Conservation (phyloP, 2,113 vertebrate genomes). For the Rhynchopsitta pachyrhyncha region DNA sequence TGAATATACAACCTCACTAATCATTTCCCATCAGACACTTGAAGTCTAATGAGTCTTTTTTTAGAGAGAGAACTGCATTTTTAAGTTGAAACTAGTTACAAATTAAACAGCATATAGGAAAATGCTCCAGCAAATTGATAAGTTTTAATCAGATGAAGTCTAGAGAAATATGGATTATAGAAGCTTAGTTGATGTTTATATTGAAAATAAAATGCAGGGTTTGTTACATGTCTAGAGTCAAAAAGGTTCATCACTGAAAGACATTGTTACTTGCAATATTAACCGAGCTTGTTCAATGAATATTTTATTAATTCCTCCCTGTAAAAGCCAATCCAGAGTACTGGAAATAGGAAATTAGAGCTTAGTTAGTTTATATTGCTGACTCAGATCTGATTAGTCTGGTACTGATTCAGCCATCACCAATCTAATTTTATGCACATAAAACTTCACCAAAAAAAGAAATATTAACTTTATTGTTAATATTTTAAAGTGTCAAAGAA, state of each 20-base stretch:
- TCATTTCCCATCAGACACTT: neutral
- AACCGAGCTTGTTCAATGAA: neutral
- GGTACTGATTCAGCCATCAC: neutral
- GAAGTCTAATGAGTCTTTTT: neutral
- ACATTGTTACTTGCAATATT: neutral
- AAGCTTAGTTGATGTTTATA: slow-evolving; percentile 76
- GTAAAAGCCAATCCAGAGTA: neutral
- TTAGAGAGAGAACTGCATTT: neutral
- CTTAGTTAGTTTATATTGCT: neutral
- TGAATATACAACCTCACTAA: neutral
- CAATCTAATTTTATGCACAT: neutral
- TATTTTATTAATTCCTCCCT: neutral
- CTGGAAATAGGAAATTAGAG: neutral
- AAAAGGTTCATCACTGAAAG: neutral
- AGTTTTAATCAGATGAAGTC: slow-evolving; percentile 38
- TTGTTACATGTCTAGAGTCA: neutral
- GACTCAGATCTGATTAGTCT: neutral
- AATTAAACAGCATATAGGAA: slow-evolving; percentile 21
- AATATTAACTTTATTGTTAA: neutral
- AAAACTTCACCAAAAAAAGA: neutral
- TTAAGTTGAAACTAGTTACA: slow-evolving; percentile 25
- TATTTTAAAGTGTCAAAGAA: neutral
- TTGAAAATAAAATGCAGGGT: slow-evolving; percentile 40
- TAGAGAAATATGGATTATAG: slow-evolving; percentile 72
- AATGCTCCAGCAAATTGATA: slow-evolving; percentile 12